Conservation (phyloP, 2,888 invertebrate species). For the Napeogenes sylphis region DNA sequence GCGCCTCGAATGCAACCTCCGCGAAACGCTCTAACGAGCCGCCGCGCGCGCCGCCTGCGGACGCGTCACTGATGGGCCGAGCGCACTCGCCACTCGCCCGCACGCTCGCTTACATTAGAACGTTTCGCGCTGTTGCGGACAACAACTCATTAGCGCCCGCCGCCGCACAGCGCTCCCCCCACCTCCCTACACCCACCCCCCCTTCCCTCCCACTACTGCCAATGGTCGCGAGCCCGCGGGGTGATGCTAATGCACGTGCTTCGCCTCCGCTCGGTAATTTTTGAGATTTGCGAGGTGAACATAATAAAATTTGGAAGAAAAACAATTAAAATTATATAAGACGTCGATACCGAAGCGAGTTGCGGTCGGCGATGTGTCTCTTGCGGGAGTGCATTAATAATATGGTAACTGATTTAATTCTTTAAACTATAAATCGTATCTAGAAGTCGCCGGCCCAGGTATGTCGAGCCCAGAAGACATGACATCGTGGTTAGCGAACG, state of each 20-base stretch:
- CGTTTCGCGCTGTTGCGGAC: slow-evolving; percentile 68
- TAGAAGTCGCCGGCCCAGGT: slow-evolving; percentile 5
- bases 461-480: slow-evolving; percentile 18
- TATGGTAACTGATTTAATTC: too few relatives aligned
- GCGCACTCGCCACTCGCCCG: slow-evolving; percentile 27
- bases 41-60: slow-evolving; percentile 70
- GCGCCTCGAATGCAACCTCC: slow-evolving; percentile 86
- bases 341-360: too few relatives aligned
- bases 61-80: slow-evolving; percentile 54
- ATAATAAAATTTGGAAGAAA: slow-evolving; percentile 15
- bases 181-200: slow-evolving; percentile 18
- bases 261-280: slow-evolving; percentile 2
- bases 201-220: slow-evolving; percentile 11
- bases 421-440: too few relatives aligned
- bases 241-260: slow-evolving; percentile 27
- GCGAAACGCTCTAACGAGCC: slow-evolving; percentile 85
- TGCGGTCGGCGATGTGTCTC: too few relatives aligned
- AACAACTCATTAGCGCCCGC: slow-evolving; percentile 42
- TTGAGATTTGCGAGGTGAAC: background rate
- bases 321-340: background rate
- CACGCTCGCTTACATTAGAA: slow-evolving; percentile 55
- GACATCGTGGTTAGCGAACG: slow-evolving; percentile 23
- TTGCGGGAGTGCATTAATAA: too few relatives aligned
- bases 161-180: slow-evolving; percentile 31
- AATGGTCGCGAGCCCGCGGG: slow-evolving; percentile 16